Base-by-base conservation (phyloP, 2,888 invertebrate species). In the Drosophila eohydei region DNA sequence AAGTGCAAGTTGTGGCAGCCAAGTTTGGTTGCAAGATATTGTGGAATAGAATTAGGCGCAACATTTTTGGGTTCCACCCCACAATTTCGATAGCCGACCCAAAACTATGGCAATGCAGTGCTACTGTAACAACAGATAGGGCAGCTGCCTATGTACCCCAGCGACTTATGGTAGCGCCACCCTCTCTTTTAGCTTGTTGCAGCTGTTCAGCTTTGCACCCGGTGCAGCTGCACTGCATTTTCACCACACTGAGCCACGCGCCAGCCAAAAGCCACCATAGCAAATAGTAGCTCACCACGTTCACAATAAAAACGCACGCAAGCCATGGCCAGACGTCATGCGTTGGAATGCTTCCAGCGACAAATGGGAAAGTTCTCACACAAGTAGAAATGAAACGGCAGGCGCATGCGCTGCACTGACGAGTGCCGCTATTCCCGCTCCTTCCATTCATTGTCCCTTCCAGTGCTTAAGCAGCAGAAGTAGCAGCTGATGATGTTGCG, bases 151-250 rank as follows among this genome's bases (percentile, higher is more conserved):
- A 14, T 12, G 16, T 16, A 12, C 38, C 38, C 40, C 3, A 0
- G 46, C 26, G 7, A 9, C 14, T n/a, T 4, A 4, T n/a, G 30
- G 41, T 8, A 38, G n/a, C n/a, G n/a, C 8, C 28, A 2, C 16
- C 28, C n/a, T 12, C 32, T 4, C 14, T 8, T 12, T 56, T 43
- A 34, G 63, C 58, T 59, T 72, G 69, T 77, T 76, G 71, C 62
- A 65, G 58, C 54, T 64, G 56, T 63, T 63, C 63, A 50, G 26
- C 51, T 54, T 26, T 21, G 54, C 55, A 46, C 61, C 54, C 58
- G 68, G 90, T 89, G 78, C 84, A 89, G 68, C 61, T 85, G 88
- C 80, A 85, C 88, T 69, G 51, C 44, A 41, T 9, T 38, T 28
- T 68, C 71, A 78, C 72, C 88, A 74, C 58, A 55, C 26, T 16